Percentiles rank a stretch among this genome's conserved stretches.
Evolutionary conservation across 2,797 vertebrate species (phyloP).

Genomic region (Galagoides demidoff): DNA sequence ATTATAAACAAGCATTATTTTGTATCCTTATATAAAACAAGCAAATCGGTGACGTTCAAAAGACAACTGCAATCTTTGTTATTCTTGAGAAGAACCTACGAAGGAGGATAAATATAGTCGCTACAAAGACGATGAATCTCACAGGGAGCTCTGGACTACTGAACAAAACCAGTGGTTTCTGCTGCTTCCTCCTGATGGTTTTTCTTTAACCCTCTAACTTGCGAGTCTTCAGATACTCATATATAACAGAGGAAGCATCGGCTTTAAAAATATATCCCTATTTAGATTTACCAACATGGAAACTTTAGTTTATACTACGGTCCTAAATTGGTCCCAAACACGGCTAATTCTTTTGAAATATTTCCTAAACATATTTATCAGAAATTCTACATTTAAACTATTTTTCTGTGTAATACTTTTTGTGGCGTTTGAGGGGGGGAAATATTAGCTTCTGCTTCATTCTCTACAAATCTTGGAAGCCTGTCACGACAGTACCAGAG

Average conservation of each 20-base stretch:
- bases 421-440: constrained; percentile 18
- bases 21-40: neutral
- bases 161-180: neutral
- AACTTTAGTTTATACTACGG: neutral
- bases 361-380: neutral
- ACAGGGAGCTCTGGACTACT: neutral
- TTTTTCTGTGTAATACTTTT: constrained; percentile 39
- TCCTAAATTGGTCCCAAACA: neutral
- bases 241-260: neutral
- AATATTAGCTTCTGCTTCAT: constrained; percentile 33
- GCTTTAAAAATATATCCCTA: neutral
- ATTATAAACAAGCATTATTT: neutral
- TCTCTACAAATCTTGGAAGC: constrained; percentile 55
- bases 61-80: neutral
- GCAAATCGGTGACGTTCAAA: neutral
- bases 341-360: neutral
- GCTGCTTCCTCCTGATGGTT: neutral
- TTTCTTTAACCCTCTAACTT: neutral
- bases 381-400: constrained; percentile 3
- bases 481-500: neutral
- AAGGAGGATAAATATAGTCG: neutral
- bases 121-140: neutral
- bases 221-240: neutral
- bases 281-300: neutral
- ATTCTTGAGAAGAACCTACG: neutral